Conservation (phyloP, 2,888 invertebrate genomes). For the Polyploca ridens region DNA sequence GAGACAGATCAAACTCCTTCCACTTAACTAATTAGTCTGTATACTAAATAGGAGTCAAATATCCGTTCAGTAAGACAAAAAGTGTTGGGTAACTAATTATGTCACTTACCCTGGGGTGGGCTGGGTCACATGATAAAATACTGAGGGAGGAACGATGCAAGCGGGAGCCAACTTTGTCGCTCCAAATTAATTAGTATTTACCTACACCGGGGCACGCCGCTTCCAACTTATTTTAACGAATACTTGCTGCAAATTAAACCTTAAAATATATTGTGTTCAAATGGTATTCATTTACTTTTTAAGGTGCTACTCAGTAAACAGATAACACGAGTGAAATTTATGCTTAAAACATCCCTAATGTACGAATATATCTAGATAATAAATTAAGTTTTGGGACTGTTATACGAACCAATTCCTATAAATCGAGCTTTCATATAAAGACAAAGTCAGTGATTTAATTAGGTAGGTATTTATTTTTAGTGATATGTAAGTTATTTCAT, state of each 20-base stretch:
- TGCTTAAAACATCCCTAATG: no score
- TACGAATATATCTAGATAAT: no score
- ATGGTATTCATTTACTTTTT: conserved; percentile 1
- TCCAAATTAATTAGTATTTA: conserved; percentile 55
- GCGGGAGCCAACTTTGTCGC: conserved; percentile 44
- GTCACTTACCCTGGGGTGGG: conserved; percentile 13
- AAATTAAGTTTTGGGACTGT: no score
- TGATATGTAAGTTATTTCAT: no score
- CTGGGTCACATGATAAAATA: conserved; percentile 38
- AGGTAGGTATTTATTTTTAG: no score
- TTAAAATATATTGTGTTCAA: not conserved
- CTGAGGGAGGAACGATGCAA: conserved; percentile 40
- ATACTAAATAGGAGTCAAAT: not conserved
- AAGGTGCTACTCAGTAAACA: not conserved
- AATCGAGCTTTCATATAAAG: no score
- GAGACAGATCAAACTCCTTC: no score
- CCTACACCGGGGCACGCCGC: conserved; percentile 21
- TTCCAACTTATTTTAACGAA: conserved; percentile 6
- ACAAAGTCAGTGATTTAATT: no score
- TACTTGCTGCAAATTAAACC: conserved; percentile 5
- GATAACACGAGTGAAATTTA: not conserved
- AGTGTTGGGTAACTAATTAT: conserved; percentile 3
- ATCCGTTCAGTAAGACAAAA: not conserved
- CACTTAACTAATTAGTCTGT: not conserved
- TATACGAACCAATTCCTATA: no score